phyloP scores from a whole-genome alignment of 2,888 invertebrate genomes.

The Nomada ruficornis region DNA sequence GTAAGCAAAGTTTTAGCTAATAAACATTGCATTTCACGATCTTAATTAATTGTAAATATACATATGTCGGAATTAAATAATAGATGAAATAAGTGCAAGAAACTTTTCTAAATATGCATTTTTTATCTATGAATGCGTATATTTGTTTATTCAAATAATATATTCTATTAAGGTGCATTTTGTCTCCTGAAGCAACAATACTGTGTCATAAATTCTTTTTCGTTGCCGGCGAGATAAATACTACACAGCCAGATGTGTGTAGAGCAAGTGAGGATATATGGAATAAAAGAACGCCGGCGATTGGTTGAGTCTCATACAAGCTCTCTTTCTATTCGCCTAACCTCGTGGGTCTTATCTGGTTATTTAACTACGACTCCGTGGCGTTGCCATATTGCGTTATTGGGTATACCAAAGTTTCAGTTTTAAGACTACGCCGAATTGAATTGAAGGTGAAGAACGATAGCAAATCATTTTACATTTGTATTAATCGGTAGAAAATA shows the following conservation, averaged over 20 bases:
- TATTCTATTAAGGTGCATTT: background rate
- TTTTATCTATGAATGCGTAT: too few relatives aligned
- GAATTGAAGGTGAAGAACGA: background rate
- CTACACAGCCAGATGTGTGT: background rate
- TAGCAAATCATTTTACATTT: background rate
- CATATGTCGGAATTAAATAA: too few relatives aligned
- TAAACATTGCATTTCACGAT: background rate
- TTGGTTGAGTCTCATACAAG: slow-evolving; percentile 15
- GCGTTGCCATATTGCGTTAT: slow-evolving; percentile 21
- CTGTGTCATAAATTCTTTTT: background rate
- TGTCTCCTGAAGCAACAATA: background rate
- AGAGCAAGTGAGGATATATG: background rate
- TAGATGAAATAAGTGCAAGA: too few relatives aligned
- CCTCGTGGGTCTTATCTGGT: slow-evolving; percentile 36
- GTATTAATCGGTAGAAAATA: background rate
- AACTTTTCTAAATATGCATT: too few relatives aligned
- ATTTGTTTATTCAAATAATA: background rate
- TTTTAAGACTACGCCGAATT: slow-evolving; percentile 30
- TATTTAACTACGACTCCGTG: background rate
- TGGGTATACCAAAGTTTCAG: slow-evolving; percentile 30
- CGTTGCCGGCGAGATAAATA: background rate
- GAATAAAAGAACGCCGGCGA: background rate
- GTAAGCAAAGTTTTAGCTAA: background rate
- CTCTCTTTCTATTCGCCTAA: slow-evolving; percentile 21
- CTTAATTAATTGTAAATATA: background rate